These are phyloP conservation scores for Scaptomyza parva DNA, from an alignment of 2,888 invertebrate species.

Conservation along the genomic window DNA sequence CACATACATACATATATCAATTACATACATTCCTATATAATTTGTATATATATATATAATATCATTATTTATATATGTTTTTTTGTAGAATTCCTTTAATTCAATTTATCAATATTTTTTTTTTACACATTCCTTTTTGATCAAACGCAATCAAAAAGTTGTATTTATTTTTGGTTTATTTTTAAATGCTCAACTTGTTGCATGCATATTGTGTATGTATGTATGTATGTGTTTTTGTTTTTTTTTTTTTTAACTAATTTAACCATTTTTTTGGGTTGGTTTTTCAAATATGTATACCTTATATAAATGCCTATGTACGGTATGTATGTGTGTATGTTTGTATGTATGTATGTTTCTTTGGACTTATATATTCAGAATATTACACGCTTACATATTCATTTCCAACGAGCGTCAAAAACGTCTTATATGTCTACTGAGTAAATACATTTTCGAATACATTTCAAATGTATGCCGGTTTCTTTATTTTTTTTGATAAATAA, in stretches of 20 bases:
- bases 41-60: slow-evolving; percentile 70
- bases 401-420: slow-evolving; percentile 42
- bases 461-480: slow-evolving; percentile 57
- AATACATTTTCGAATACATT: slow-evolving; percentile 59
- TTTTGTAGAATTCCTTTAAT: slow-evolving; percentile 69
- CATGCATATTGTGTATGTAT: slow-evolving; percentile 56
- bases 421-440: slow-evolving; percentile 40
- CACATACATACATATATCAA: slow-evolving; percentile 62
- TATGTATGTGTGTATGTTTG: slow-evolving; percentile 31
- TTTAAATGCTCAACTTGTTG: slow-evolving; percentile 75
- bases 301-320: slow-evolving; percentile 66
- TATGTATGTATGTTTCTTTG: slow-evolving; percentile 37
- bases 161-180: slow-evolving; percentile 37
- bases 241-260: slow-evolving; percentile 36
- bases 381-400: slow-evolving; percentile 35
- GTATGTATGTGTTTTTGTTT: slow-evolving; percentile 28
- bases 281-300: slow-evolving; percentile 46
- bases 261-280: slow-evolving; percentile 31
- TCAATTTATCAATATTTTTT: slow-evolving; percentile 44
- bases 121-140: slow-evolving; percentile 66
- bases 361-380: slow-evolving; percentile 53
- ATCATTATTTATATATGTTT: slow-evolving; percentile 70
- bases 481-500: slow-evolving; percentile 19
- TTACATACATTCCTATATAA: slow-evolving; percentile 62
- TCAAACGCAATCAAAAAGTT: slow-evolving; percentile 78